Base-by-base conservation (phyloP, 2,888 invertebrate species). In the Amphimallon solstitiale region DNA sequence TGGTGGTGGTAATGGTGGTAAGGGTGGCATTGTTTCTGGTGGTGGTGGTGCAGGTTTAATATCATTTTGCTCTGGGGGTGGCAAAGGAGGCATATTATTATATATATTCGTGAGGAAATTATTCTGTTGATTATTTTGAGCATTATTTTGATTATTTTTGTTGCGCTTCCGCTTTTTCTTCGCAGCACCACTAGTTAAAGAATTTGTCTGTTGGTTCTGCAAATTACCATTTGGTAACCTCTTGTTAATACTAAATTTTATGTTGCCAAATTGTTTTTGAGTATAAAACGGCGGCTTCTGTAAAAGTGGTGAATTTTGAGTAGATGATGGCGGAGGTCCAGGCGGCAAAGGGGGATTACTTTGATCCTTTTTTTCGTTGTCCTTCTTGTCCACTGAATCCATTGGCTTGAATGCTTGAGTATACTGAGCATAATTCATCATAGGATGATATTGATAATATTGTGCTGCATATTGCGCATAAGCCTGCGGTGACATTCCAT, bases 111-210 rank as follows among this genome's bases (percentile, higher is more conserved):
- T 78, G 71, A 79, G 77, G 68, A 74, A 73, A 70, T 70, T 68
- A 65, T 72, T 70, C 63, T 71, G 76, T 75, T 84, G 82, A 77
- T 85, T 77, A 60, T 74, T 75, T 23, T 71, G 70, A 49, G 74
- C 73, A 46, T 74, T 68, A 40, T 76, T 74, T 56, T 84, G 83
- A 75, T 84, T 86, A 72, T 86, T 87, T 77, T 89, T 88, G 76
- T 90, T 91, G 69, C 89, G 88, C 82, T 91, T 92, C 60, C 91
- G 88, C 78, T 92, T 92, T 83, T 91, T 92, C 84, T 92, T 92
- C 0, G 86, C 85, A 9, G 85, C 86, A 65, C 86, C 87, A 67
- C 84, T 85, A 67, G 81, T 85, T 65, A 78, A 72, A 10, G 80
- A 81, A 73, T 69, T 82, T 69, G 82, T 83, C 46, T 80, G 82